Conservation (phyloP, 1,140 invertebrate genomes). For the Melanaphis sacchari region DNA sequence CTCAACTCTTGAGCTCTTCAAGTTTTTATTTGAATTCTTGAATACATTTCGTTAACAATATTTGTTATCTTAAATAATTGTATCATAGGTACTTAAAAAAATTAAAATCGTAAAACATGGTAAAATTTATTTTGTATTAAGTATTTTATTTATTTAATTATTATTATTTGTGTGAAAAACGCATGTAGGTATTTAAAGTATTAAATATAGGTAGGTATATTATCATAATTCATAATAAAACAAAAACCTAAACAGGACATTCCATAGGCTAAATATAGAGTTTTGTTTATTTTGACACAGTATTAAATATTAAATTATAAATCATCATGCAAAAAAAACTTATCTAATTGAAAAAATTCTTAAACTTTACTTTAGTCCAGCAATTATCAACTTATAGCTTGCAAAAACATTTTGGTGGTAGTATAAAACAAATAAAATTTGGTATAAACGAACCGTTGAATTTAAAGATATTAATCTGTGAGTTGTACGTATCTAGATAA, state of each 20-base stretch:
- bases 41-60: not conserved
- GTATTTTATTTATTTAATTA: no score
- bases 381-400: no score
- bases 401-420: not conserved
- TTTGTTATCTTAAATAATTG: not conserved
- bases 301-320: not conserved
- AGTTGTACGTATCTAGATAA: not conserved
- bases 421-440: not conserved
- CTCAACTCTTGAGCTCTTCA: not conserved
- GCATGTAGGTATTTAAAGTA: no score
- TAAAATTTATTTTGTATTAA: no score
- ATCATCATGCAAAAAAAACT: not conserved
- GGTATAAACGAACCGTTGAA: not conserved
- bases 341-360: not conserved
- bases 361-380: not conserved
- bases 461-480: not conserved
- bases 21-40: not conserved
- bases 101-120: not conserved
- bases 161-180: no score
- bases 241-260: not conserved
- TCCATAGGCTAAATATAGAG: not conserved
- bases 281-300: not conserved
- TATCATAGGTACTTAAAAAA: not conserved
- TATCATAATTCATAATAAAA: not conserved
- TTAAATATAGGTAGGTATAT: no score